These are phyloP conservation scores for Mnemiopsis leidyi DNA, from an alignment of 37 sponge, comb jelly and placozoan genomes.

Conservation along the genomic window DNA sequence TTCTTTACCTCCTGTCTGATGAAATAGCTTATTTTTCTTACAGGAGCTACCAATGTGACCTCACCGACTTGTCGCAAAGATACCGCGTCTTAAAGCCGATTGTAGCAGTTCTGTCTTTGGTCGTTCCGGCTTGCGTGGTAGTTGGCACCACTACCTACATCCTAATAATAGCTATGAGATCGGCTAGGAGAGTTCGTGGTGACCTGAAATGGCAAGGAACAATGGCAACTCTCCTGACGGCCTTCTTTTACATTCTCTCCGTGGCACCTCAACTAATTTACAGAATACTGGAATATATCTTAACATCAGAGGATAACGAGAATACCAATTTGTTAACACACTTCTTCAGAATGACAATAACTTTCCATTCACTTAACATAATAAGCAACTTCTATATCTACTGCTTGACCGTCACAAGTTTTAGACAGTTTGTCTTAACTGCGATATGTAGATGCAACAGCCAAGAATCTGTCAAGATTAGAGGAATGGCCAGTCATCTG, in stretches of 20 bases:
- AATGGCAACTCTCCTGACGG: background rate
- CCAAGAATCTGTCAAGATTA: too few species aligned
- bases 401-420: background rate
- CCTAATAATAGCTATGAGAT: background rate
- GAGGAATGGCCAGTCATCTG: too few species aligned
- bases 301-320: background rate
- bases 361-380: background rate
- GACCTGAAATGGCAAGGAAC: background rate
- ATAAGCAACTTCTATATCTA: background rate
- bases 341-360: background rate
- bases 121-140: background rate
- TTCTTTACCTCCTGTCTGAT: background rate
- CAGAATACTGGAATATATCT: background rate
- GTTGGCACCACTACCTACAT: background rate
- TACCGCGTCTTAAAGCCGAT: background rate
- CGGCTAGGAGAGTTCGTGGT: background rate
- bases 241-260: background rate
- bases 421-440: background rate
- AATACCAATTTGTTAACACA: background rate
- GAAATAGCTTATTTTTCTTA: background rate
- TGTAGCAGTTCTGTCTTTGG: background rate
- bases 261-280: background rate
- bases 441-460: too few species aligned
- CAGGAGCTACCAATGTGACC: background rate
- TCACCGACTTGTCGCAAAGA: background rate